Conservation (phyloP, 2,797 vertebrate genomes). For the Gadopsis bispinosus region DNA sequence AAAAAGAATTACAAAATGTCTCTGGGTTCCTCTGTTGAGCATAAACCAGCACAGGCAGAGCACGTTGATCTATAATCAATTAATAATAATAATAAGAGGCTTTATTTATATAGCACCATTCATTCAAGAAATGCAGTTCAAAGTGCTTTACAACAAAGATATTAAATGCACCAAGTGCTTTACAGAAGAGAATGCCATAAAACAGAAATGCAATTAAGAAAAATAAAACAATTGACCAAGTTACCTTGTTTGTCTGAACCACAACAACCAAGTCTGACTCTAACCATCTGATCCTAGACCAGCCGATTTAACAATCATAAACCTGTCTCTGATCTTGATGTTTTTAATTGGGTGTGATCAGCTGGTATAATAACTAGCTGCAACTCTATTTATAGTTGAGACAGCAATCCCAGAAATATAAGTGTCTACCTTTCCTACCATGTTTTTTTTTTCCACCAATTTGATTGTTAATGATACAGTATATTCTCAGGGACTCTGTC, state of each 20-base stretch:
- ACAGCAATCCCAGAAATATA: not conserved
- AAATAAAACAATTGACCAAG: not conserved
- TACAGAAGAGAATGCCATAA: no score
- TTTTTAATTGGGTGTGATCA: not conserved
- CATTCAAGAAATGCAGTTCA: no score
- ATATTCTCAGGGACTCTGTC: conserved; percentile 37
- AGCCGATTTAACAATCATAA: not conserved
- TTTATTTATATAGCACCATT: no score
- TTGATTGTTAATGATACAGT: conserved; percentile 1
- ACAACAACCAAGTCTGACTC: not conserved
- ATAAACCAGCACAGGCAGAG: not conserved
- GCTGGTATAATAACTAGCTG: no score
- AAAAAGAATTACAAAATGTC: not conserved
- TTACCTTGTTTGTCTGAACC: not conserved
- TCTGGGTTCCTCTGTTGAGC: not conserved
- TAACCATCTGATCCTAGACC: not conserved
- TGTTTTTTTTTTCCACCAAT: conserved; percentile 6
- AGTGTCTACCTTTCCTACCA: not conserved
- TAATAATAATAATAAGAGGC: no score
- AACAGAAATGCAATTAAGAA: no score
- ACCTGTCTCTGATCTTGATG: not conserved
- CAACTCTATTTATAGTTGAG: not conserved
- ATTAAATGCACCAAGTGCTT: no score
- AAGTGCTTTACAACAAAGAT: no score
- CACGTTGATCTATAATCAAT: conserved; percentile 26